Evolutionary conservation across 2,888 invertebrate genomes (phyloP).

Genomic region (Synergus itoensis): DNA sequence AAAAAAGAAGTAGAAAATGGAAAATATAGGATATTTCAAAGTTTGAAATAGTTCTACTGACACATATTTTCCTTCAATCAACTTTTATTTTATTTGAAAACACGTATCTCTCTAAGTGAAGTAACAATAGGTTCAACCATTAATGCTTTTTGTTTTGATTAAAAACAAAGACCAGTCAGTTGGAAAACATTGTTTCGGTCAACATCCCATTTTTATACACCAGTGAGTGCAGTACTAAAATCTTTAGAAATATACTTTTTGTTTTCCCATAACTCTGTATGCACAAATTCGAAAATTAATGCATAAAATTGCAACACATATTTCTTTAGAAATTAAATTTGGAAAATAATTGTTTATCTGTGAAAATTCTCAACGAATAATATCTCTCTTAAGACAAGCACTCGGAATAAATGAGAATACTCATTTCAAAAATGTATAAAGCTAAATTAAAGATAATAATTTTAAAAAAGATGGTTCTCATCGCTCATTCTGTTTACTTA

Average conservation of each 20-base stretch:
- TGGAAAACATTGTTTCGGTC: background rate
- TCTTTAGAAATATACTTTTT: background rate
- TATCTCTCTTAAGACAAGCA: background rate
- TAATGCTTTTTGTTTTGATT: conserved; percentile 9
- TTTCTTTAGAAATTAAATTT: no score
- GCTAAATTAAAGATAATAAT: background rate
- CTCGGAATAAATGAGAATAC: background rate
- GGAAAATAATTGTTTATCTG: background rate
- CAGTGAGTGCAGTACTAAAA: background rate
- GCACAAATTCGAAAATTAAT: background rate
- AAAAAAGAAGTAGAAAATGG: no score
- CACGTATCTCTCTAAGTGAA: background rate
- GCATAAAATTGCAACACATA: no score
- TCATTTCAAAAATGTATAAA: background rate
- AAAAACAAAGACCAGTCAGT: background rate
- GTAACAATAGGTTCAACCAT: background rate
- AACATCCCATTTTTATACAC: conserved; percentile 23
- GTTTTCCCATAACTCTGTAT: no score
- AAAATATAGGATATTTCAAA: background rate
- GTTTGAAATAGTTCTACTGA: background rate
- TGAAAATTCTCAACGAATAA: no score
- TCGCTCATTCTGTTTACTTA: no score
- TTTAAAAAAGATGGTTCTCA: background rate
- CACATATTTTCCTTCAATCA: background rate
- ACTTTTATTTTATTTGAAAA: conserved; percentile 14